Base-by-base conservation (phyloP, 2,888 invertebrate species). In the Tanytarsus gracilentus region DNA sequence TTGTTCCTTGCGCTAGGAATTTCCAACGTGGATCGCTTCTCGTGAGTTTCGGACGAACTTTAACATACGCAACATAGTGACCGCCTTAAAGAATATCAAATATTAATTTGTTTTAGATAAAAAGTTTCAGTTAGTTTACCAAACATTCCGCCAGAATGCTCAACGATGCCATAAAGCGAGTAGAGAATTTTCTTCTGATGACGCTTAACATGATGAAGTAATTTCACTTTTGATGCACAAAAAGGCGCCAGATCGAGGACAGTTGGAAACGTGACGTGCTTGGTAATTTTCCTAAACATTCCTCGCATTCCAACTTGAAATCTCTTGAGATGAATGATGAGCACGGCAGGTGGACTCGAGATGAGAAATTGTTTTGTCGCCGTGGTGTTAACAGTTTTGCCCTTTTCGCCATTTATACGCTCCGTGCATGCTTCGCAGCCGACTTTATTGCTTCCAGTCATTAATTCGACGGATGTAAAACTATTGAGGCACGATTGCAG, bases 261-360 rank as follows among this genome's bases (percentile, higher is more conserved):
- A 50, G 84, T 78, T 0, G 94, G 91, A 71, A 97, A 99, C 65
- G 84, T 85, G 0, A 98, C 94, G 65, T 85, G 86, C 63, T 88
- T 85, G 8, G 85, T 81, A 66, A 94, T 82, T 78, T 98, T 98
- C 14, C 84, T 81, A 70, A 87, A 88, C 72, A 83, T 79, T 70
- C 79, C 80, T 4, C 81, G 76, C 53, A 84, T 79, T 0, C 81
- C 81, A 69, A 94, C 84, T 76, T 96, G 94, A 76, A 98, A 99
- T 63, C 98, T 77, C 75, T 99, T 99, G 64, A 99, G 75, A 70
- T 99, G 98, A 21, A 99, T 76, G 60, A 97, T 98, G 1, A 99
- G 79, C 58, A 98, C 86, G 4, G 94, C 88, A 0, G 98, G 98
- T 23, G 95, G 94, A 69, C 85, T 84, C 64, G 88, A 89, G 27